Base-by-base conservation (phyloP, 2,113 vertebrate genomes). In the Scopus umbretta region DNA sequence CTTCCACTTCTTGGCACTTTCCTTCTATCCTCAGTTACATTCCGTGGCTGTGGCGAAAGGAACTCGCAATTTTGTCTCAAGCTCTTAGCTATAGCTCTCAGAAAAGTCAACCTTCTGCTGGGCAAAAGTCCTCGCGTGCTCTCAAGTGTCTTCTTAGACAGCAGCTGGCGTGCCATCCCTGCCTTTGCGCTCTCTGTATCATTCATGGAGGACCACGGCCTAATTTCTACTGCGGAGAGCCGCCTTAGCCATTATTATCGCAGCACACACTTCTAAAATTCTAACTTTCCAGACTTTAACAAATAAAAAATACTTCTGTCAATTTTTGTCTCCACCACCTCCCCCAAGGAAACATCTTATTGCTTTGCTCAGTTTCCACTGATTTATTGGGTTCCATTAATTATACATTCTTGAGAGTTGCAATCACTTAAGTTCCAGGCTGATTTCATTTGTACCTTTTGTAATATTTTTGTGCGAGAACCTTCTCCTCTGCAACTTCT, bases 111-210 rank as follows among this genome's bases (percentile, higher is more conserved):
- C 32, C 29, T 74, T 66, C 53, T 49, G 40, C 74, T 38, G 56
- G 63, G 50, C 52, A 36, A 8, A 78, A 72, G 7, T 16, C 38
- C n/a, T 55, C 2, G 1, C 13, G 32, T 17, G 20, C n/a, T 66
- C 40, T 45, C 12, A 16, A 9, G 23, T 73, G 10, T 66, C 36
- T 45, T 40, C 56, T 49, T 25, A 12, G 63, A 23, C 25, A 55
- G 4, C 4, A 18, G n/a, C 11, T 7, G 27, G 13, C 0, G 8
- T 8, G 13, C 14, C 30, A 20, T 3, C 36, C 42, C 40, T 29
- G 26, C 19, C 66, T 49, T 13, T 6, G 6, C 7, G 45, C 38
- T 42, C 68, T 7, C 47, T 22, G 6, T 14, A 11, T 16, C 29
- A 3, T 22, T 52, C 58, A 10, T 6, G 3, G 20, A 19, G 32